These are phyloP conservation scores for Anthonomus grandis DNA, from an alignment of 1,140 invertebrate genomes.

Conservation along the genomic window DNA sequence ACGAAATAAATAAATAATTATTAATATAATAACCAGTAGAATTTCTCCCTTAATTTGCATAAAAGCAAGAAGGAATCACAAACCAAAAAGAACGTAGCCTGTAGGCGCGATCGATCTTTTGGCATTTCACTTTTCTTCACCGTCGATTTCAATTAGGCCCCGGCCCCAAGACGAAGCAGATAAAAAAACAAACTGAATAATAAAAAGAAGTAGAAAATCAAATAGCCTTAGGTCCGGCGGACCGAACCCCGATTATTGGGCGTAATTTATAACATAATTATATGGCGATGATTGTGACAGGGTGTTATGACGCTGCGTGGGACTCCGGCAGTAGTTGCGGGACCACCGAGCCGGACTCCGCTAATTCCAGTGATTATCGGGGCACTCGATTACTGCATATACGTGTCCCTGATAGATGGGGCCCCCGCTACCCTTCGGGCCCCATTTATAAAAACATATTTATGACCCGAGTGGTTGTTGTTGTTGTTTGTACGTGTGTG, in stretches of 20 bases:
- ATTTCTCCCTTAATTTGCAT: no score
- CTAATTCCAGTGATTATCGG: constrained; percentile 48
- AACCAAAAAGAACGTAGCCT: no score
- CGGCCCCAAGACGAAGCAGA: no score
- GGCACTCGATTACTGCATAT: constrained; percentile 40
- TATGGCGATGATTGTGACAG: constrained; percentile 44
- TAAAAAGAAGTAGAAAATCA: no score
- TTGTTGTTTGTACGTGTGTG: no score
- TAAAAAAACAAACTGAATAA: no score
- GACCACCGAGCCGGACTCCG: constrained; percentile 43
- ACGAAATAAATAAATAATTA: no score
- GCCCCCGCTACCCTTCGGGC: constrained; percentile 5
- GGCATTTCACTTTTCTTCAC: no score
- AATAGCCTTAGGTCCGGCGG: constrained; percentile 35
- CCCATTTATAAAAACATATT: constrained; percentile 4
- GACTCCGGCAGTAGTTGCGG: constrained; percentile 39
- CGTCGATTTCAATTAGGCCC: constrained; percentile 45
- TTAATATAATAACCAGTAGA: no score
- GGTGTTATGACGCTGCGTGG: constrained; percentile 43
- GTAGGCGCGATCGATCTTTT: no score
- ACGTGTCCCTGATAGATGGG: constrained; percentile 33
- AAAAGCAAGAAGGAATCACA: no score
- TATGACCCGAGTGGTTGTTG: no score
- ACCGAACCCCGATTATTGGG: constrained; percentile 38
- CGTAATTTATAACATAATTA: constrained; percentile 48